These are phyloP conservation scores for Drosophila navojoa DNA, from an alignment of 1,140 invertebrate genomes.

Conservation along the genomic window DNA sequence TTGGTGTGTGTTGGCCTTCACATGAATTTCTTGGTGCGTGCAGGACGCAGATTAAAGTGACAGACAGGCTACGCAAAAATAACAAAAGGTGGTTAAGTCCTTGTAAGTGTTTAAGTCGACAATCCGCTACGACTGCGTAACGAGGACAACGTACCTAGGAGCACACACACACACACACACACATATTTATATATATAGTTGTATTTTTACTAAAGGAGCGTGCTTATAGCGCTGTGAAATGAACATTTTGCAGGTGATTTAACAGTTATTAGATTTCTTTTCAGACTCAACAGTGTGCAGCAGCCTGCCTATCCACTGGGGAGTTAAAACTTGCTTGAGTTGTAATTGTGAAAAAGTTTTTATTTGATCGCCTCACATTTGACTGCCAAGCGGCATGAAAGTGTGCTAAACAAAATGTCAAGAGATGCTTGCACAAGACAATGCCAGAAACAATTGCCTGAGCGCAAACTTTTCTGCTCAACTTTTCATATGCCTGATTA, in stretches of 20 bases:
- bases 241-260: slow-evolving; percentile 82
- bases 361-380: slow-evolving; percentile 78
- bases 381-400: slow-evolving; percentile 12
- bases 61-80: slow-evolving; percentile 74
- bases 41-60: slow-evolving; percentile 74
- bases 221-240: slow-evolving; percentile 80
- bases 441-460: slow-evolving; percentile 56
- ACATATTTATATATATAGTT: too few species aligned
- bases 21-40: slow-evolving; percentile 63
- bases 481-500: slow-evolving; percentile 70
- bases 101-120: slow-evolving; percentile 82
- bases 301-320: slow-evolving; percentile 31
- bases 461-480: slow-evolving; percentile 37
- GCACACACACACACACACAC: not conserved
- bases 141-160: slow-evolving; percentile 28
- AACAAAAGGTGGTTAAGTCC: slow-evolving; percentile 79
- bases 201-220: slow-evolving; percentile 28
- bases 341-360: slow-evolving; percentile 69
- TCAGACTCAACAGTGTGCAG: slow-evolving; percentile 28
- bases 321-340: slow-evolving; percentile 13
- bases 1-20: slow-evolving; percentile 55
- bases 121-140: slow-evolving; percentile 34
- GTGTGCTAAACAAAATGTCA: slow-evolving; percentile 66
- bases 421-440: slow-evolving; percentile 52
- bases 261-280: slow-evolving; percentile 78